A percentile compares a stretch with the other conserved stretches of the same genome.
phyloP scores from a whole-genome alignment of 2,888 invertebrate genomes.

The Acrobasis suavella region DNA sequence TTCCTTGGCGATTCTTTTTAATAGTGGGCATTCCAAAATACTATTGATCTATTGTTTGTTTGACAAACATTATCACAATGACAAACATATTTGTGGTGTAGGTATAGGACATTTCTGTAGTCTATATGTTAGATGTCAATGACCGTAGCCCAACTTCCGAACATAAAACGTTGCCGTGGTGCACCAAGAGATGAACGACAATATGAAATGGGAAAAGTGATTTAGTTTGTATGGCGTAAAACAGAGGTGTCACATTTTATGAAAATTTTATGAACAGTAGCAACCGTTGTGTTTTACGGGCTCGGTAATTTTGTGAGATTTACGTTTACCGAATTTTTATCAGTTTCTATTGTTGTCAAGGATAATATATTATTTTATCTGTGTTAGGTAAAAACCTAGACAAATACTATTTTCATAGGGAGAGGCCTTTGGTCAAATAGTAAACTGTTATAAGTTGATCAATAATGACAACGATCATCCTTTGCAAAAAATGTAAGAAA shows the following conservation, averaged over 20 bases:
- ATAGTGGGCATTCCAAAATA: too few relatives aligned
- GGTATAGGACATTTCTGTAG: too few relatives aligned
- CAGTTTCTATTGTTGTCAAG: not conserved
- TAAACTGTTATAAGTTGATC: too few relatives aligned
- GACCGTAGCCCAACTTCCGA: constrained; percentile 57
- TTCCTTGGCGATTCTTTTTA: too few relatives aligned
- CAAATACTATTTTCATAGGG: too few relatives aligned
- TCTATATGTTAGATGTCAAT: constrained; percentile 17
- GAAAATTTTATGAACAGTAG: constrained; percentile 17
- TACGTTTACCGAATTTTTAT: not conserved
- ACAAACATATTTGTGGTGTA: too few relatives aligned
- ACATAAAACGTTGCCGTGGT: constrained; percentile 47
- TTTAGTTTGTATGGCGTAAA: constrained; percentile 26
- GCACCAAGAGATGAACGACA: constrained; percentile 28
- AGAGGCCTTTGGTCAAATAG: too few relatives aligned
- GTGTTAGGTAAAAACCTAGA: too few relatives aligned
- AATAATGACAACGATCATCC: too few relatives aligned
- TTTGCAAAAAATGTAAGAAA: too few relatives aligned
- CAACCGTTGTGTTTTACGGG: constrained; percentile 5
- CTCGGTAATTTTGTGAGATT: not conserved
- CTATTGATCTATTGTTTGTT: too few relatives aligned
- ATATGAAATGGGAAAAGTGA: constrained; percentile 29
- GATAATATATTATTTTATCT: not conserved
- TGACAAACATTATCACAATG: too few relatives aligned
- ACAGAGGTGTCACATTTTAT: constrained; percentile 12